Evolutionary conservation across 1,140 invertebrate species (phyloP).

Genomic region (Mesaphorura yosii): DNA sequence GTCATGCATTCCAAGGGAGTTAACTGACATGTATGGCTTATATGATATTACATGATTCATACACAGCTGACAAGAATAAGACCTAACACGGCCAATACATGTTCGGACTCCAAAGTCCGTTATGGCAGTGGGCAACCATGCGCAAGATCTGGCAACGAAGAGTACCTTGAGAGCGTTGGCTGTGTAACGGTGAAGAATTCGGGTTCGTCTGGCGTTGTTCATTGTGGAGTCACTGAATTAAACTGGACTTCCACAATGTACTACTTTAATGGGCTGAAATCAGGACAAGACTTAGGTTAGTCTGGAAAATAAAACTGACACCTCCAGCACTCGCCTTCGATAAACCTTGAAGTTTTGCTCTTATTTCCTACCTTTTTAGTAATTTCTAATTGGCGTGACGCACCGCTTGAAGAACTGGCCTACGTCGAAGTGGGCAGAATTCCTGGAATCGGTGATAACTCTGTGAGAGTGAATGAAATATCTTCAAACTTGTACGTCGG

Average conservation of each 20-base stretch:
- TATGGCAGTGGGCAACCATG: neutral
- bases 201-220: neutral
- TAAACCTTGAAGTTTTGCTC: neutral
- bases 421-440: neutral
- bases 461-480: no score
- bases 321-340: neutral
- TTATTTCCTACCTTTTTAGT: neutral
- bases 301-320: neutral
- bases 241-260: neutral
- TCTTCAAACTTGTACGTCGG: neutral
- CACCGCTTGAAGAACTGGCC: neutral
- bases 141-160: neutral
- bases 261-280: conserved; percentile 3
- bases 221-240: neutral
- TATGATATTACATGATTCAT: neutral
- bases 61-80: neutral
- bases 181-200: neutral
- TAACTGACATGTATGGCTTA: neutral
- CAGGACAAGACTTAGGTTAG: neutral
- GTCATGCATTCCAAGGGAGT: neutral
- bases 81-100: neutral
- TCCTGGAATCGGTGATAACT: no score
- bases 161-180: neutral
- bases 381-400: conserved; percentile 1
- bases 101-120: neutral